phyloP scores from a whole-genome alignment of 2,888 invertebrate genomes.

The Cryptocephalus moraei region DNA sequence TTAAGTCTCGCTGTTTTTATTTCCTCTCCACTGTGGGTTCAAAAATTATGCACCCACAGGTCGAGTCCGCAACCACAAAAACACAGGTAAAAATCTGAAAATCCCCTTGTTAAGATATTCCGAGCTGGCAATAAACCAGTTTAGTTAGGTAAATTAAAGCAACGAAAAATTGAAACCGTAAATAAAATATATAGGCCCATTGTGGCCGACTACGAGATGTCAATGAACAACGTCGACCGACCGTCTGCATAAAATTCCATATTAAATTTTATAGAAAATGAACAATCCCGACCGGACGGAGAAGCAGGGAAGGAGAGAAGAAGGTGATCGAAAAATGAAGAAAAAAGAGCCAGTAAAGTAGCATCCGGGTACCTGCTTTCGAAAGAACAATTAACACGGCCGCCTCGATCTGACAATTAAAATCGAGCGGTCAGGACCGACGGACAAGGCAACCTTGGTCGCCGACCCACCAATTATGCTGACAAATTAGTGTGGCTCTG shows the following conservation, averaged over 20 bases:
- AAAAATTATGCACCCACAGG: too few relatives aligned
- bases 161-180: too few relatives aligned
- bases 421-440: constrained; percentile 24
- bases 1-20: too few relatives aligned
- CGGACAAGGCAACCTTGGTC: constrained; percentile 20
- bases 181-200: too few relatives aligned
- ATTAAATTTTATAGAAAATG: constrained; percentile 1
- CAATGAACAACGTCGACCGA: not conserved
- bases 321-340: constrained; percentile 4
- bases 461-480: constrained; percentile 35
- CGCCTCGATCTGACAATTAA: constrained; percentile 34
- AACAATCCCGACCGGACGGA: constrained; percentile 1
- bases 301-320: constrained; percentile 3
- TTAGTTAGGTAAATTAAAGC: too few relatives aligned
- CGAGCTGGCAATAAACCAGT: too few relatives aligned
- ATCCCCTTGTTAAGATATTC: too few relatives aligned
- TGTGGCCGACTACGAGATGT: not conserved
- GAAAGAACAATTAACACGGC: constrained; percentile 30
- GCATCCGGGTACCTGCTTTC: constrained; percentile 6
- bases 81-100: too few relatives aligned
- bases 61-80: too few relatives aligned
- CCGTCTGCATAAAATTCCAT: not conserved
- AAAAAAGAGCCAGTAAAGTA: constrained; percentile 3
- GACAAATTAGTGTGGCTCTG: constrained; percentile 36
- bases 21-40: too few relatives aligned